Percentiles rank a stretch among this genome's conserved stretches.
Conservation (phyloP, 1,140 invertebrate genomes). For the Eulimnadia texana region DNA sequence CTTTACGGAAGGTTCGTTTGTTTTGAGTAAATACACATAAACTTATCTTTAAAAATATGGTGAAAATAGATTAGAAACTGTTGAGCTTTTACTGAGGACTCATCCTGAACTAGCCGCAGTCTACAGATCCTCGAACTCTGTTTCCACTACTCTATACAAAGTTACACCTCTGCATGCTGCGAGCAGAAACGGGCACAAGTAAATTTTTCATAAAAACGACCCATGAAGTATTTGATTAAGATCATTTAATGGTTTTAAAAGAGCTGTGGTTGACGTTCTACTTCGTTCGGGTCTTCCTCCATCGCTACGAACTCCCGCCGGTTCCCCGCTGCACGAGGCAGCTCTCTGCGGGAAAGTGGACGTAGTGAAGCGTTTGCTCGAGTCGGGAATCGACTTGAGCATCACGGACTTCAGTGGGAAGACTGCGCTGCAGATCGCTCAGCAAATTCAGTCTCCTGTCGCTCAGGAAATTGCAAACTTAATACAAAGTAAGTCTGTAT, state of each 20-base stretch:
- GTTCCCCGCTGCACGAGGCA: slow-evolving; percentile 88
- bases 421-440: slow-evolving; percentile 74
- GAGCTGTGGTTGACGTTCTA: slow-evolving; percentile 67
- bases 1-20: slow-evolving; percentile 64
- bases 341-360: slow-evolving; percentile 85
- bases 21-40: too few relatives aligned
- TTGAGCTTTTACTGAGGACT: slow-evolving; percentile 64
- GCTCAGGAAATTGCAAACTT: slow-evolving; percentile 66
- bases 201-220: too few relatives aligned
- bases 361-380: slow-evolving; percentile 67
- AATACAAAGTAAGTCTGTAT: slow-evolving; percentile 56
- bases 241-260: slow-evolving; percentile 27
- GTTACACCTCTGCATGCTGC: slow-evolving; percentile 88
- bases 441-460: slow-evolving; percentile 74
- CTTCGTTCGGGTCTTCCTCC: slow-evolving; percentile 74
- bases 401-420: slow-evolving; percentile 59
- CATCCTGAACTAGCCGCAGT: slow-evolving; percentile 61
- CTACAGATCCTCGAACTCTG: slow-evolving; percentile 35
- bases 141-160: slow-evolving; percentile 38
- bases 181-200: slow-evolving; percentile 82
- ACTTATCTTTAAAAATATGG: slow-evolving; percentile 6
- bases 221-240: too few relatives aligned
- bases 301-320: slow-evolving; percentile 70
- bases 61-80: slow-evolving; percentile 57
- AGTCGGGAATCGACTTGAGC: slow-evolving; percentile 64